Evolutionary conservation across 2,113 vertebrate genomes (phyloP).

Genomic region (Phrynosoma blainvillii): DNA sequence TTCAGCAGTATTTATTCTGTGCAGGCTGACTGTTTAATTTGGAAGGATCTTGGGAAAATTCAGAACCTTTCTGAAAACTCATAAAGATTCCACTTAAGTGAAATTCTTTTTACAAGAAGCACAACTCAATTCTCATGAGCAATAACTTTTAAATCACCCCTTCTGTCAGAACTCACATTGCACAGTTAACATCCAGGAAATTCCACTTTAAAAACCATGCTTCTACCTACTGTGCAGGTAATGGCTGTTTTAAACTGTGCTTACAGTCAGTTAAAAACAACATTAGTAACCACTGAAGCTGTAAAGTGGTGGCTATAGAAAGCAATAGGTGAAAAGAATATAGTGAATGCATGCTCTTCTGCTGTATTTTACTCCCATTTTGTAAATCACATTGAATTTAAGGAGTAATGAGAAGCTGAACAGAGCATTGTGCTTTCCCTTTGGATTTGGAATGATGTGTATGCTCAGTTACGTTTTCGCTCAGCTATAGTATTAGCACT

Average conservation of each 20-base stretch:
- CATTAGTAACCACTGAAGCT: neutral
- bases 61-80: neutral
- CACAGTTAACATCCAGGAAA: neutral
- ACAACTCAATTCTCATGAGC: neutral
- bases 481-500: neutral
- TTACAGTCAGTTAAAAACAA: neutral
- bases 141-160: neutral
- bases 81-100: neutral
- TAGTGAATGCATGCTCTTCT: neutral
- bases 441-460: neutral
- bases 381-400: neutral
- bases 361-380: neutral
- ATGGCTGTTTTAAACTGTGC: slow-evolving; percentile 3
- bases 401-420: neutral
- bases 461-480: neutral
- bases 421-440: neutral
- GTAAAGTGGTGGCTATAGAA: neutral
- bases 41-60: neutral
- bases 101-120: neutral
- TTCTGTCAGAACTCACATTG: neutral
- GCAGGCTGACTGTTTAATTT: neutral
- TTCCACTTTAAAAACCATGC: slow-evolving; percentile 13
- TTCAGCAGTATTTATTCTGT: neutral
- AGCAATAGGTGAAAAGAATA: neutral
- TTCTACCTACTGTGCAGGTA: neutral